phyloP scores from a whole-genome alignment of 30 jellyfish, hydroid and myxozoan species.

The Hydractinia echinata region DNA sequence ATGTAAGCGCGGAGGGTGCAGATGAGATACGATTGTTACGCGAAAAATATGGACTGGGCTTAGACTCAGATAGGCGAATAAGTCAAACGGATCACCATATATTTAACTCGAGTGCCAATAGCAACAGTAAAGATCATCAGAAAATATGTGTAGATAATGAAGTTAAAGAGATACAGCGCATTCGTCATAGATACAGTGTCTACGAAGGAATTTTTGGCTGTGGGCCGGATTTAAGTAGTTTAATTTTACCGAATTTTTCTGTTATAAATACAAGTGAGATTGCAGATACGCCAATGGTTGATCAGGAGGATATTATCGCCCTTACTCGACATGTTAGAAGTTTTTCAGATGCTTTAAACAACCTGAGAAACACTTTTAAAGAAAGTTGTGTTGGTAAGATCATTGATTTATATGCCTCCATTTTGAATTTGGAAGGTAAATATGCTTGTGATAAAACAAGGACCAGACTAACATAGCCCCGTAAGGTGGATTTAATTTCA shows the following conservation, averaged over 20 bases:
- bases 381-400: slow-evolving; percentile 59
- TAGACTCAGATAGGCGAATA: neutral
- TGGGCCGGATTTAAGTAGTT: slow-evolving; percentile 1
- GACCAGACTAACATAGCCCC: slow-evolving; percentile 8
- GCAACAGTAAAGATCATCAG: neutral
- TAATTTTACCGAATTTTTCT: neutral
- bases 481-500: too few relatives aligned
- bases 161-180: neutral
- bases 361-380: slow-evolving; percentile 55
- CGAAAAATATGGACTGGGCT: slow-evolving; percentile 18
- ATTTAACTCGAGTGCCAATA: neutral
- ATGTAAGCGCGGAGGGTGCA: slow-evolving; percentile 24
- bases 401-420: slow-evolving; percentile 15
- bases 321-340: slow-evolving; percentile 90
- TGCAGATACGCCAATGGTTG: slow-evolving; percentile 71
- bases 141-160: slow-evolving; percentile 12
- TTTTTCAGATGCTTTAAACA: slow-evolving; percentile 70
- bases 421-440: slow-evolving; percentile 24
- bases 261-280: neutral
- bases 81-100: neutral
- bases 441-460: slow-evolving; percentile 3
- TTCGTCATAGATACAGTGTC: slow-evolving; percentile 10
- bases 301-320: slow-evolving; percentile 82
- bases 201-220: slow-evolving; percentile 29
- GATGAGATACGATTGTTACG: slow-evolving; percentile 1